Conservation (phyloP, 2,113 vertebrate species). For the Blennius ocellaris region DNA sequence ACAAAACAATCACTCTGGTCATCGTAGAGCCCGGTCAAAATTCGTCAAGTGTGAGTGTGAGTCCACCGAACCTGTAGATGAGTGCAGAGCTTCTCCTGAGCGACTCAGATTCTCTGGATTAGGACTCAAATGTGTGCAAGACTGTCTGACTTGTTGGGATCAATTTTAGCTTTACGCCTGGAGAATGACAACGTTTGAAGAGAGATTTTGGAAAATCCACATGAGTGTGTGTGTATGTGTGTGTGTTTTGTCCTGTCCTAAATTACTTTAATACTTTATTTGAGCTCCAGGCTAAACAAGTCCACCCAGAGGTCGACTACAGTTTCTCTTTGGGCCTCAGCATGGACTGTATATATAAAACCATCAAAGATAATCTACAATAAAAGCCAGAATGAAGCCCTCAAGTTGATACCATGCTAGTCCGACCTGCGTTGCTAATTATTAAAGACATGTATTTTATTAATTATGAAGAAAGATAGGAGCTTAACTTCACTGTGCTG, state of each 20-base stretch:
- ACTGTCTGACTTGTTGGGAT: neutral
- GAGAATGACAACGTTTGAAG: neutral
- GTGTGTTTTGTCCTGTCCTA: neutral
- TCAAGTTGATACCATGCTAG: neutral
- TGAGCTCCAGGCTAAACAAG: neutral
- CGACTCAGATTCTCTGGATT: slow-evolving; percentile 24
- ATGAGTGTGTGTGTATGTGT: neutral
- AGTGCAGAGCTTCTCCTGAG: slow-evolving; percentile 21
- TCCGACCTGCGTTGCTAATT: neutral
- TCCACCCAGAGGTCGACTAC: slow-evolving; percentile 4
- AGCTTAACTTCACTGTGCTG: neutral
- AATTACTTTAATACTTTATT: neutral
- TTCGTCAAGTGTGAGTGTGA: too few species aligned
- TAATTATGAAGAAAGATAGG: neutral
- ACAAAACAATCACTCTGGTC: neutral
- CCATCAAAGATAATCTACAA: too few species aligned
- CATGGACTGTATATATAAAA: neutral
- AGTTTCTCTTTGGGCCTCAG: too few species aligned
- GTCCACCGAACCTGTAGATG: slow-evolving; percentile 12
- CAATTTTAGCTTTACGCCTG: neutral
- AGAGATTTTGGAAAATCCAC: neutral
- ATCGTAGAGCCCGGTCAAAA: slow-evolving; percentile 12
- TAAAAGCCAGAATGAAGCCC: neutral
- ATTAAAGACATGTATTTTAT: neutral
- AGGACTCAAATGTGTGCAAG: neutral